Evolutionary conservation across 1,140 invertebrate genomes (phyloP).

Genomic region (Ceratosolen fusciceps): DNA sequence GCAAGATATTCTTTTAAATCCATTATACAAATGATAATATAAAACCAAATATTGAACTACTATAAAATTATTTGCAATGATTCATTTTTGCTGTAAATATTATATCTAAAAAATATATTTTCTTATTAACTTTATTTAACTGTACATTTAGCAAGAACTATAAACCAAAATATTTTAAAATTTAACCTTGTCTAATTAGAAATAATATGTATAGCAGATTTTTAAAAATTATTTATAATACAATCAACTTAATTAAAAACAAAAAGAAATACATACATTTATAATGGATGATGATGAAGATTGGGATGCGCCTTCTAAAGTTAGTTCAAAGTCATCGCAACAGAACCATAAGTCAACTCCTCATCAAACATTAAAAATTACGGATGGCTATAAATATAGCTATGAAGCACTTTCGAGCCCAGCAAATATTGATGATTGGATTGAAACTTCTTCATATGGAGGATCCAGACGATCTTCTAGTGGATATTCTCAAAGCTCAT

Average conservation of each 20-base stretch:
- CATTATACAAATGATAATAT: too few species aligned
- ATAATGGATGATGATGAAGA: slow-evolving; percentile 46
- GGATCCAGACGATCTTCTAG: slow-evolving; percentile 8
- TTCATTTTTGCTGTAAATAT: too few species aligned
- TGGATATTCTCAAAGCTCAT: slow-evolving; percentile 39
- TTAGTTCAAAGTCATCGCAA: not conserved
- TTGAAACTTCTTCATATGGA: slow-evolving; percentile 37
- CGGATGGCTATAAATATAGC: slow-evolving; percentile 47
- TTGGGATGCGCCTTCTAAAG: slow-evolving; percentile 32
- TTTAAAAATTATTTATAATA: not conserved
- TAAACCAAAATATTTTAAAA: not conserved
- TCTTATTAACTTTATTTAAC: slow-evolving; percentile 7
- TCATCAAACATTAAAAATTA: slow-evolving; percentile 41
- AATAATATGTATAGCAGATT: not conserved
- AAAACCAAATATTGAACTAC: too few species aligned
- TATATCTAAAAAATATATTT: too few species aligned
- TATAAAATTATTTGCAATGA: too few species aligned
- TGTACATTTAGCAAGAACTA: not conserved
- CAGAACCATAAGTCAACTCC: not conserved
- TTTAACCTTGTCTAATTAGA: too few species aligned
- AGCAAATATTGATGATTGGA: slow-evolving; percentile 48
- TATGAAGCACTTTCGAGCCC: slow-evolving; percentile 46
- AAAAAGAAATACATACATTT: not conserved
- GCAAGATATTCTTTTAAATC: too few species aligned
- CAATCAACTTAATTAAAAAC: not conserved